These are phyloP conservation scores for Nycticryphes semicollaris DNA, from an alignment of 2,113 vertebrate genomes.

Conservation along the genomic window DNA sequence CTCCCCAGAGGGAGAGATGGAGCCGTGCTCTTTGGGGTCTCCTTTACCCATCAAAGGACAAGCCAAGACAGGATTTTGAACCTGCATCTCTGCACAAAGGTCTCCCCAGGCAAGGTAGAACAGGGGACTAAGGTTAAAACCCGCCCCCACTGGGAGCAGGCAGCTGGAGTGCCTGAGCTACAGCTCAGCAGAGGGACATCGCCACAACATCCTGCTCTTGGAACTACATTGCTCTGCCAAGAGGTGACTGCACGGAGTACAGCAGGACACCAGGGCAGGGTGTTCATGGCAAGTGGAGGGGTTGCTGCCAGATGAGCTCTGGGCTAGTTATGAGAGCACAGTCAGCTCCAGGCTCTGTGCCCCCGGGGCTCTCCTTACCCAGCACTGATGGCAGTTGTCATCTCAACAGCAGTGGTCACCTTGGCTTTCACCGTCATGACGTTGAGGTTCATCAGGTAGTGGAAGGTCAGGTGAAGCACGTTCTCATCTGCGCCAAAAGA, in stretches of 20 bases:
- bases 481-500: slow-evolving; percentile 82
- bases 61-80: not conserved
- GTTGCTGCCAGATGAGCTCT: fast-evolving
- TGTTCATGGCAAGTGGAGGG: fast-evolving
- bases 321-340: not conserved
- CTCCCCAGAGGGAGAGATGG: not conserved
- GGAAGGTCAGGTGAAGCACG: slow-evolving; percentile 89
- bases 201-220: not conserved
- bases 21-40: not conserved
- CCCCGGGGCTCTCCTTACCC: slow-evolving; percentile 68
- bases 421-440: slow-evolving; percentile 93
- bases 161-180: not conserved
- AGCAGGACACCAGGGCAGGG: not conserved
- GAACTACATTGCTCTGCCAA: not conserved
- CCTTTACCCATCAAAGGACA: not conserved
- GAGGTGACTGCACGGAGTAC: fast-evolving
- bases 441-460: slow-evolving; percentile 96
- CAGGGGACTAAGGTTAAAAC: not conserved
- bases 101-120: no score
- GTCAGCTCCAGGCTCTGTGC: not conserved
- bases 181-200: not conserved
- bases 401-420: slow-evolving; percentile 84
- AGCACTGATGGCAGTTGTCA: slow-evolving; percentile 82
- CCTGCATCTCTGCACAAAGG: not conserved
- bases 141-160: not conserved